Evolutionary conservation across 2,113 vertebrate species (phyloP).

Genomic region (Coturnix japonica): DNA sequence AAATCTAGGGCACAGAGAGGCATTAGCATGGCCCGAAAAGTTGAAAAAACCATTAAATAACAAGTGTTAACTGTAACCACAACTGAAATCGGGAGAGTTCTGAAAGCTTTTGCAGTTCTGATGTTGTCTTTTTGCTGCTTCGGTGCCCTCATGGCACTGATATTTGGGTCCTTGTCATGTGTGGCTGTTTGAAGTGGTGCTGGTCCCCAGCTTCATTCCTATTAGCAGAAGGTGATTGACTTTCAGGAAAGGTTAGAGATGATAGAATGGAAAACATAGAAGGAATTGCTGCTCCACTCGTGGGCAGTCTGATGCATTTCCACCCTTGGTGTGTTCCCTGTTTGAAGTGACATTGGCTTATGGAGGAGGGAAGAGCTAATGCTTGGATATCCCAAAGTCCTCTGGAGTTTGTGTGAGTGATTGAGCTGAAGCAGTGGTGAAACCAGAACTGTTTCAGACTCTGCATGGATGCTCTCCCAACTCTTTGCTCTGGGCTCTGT

Average conservation of each 20-base stretch:
- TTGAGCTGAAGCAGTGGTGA: not conserved
- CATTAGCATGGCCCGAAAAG: not conserved
- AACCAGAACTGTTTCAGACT: not conserved
- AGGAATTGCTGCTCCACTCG: not conserved
- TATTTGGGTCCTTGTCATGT: accelerated
- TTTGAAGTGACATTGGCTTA: not conserved
- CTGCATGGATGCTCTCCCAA: accelerated
- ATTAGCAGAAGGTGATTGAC: not conserved
- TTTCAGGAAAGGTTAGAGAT: not conserved
- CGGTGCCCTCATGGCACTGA: accelerated
- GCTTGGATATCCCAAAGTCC: not conserved
- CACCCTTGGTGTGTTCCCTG: not conserved
- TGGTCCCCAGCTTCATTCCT: accelerated
- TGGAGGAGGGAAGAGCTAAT: not conserved
- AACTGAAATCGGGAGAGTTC: not conserved
- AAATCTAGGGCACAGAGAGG: slow-evolving; percentile 31
- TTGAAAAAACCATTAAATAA: not conserved
- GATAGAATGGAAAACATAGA: not conserved
- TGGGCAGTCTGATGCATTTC: not conserved
- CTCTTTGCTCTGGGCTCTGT: not conserved
- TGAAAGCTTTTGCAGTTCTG: not conserved
- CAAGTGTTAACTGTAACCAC: not conserved
- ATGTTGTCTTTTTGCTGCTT: not conserved
- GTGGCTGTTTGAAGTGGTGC: not conserved
- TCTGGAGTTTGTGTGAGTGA: accelerated